phyloP scores from a whole-genome alignment of 2,888 invertebrate genomes.

The Osedax frankpressi region DNA sequence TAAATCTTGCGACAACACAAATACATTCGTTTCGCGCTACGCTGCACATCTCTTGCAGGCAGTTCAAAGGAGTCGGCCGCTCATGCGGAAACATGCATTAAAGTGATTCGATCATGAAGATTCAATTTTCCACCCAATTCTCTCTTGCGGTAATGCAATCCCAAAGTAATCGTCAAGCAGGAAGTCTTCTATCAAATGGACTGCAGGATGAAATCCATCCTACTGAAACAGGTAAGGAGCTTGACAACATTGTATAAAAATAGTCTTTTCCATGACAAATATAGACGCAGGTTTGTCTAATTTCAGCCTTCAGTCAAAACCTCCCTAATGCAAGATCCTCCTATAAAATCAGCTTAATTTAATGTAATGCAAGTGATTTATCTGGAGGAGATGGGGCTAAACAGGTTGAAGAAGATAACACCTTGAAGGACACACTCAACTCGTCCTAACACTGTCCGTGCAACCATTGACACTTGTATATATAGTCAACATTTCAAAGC shows the following conservation, averaged over 20 bases:
- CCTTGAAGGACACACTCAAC: not conserved
- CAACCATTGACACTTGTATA: not conserved
- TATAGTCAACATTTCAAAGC: not conserved
- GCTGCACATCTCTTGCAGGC: not conserved
- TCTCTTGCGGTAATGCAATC: conserved; percentile 3
- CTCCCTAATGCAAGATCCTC: conserved; percentile 7
- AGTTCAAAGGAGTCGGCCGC: conserved; percentile 5
- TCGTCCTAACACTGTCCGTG: not conserved
- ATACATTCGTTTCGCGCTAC: conserved; percentile 1
- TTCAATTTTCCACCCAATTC: conserved; percentile 12
- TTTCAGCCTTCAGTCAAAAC: not conserved
- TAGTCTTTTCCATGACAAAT: not conserved
- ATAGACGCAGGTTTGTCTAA: conserved; percentile 2
- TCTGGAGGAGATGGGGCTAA: conserved; percentile 1
- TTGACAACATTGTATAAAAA: not conserved
- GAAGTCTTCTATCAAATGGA: not conserved
- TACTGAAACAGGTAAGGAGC: not conserved
- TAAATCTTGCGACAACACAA: conserved; percentile 5
- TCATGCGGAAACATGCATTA: conserved; percentile 2
- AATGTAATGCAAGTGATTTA: not conserved
- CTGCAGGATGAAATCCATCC: conserved; percentile 2
- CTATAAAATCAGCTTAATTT: conserved; percentile 1
- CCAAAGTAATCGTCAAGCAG: not conserved
- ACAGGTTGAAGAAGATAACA: conserved; percentile 5
- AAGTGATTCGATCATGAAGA: conserved; percentile 5